Base-by-base conservation (phyloP, 1,140 invertebrate species). In the Doryteuthis pealeii region DNA sequence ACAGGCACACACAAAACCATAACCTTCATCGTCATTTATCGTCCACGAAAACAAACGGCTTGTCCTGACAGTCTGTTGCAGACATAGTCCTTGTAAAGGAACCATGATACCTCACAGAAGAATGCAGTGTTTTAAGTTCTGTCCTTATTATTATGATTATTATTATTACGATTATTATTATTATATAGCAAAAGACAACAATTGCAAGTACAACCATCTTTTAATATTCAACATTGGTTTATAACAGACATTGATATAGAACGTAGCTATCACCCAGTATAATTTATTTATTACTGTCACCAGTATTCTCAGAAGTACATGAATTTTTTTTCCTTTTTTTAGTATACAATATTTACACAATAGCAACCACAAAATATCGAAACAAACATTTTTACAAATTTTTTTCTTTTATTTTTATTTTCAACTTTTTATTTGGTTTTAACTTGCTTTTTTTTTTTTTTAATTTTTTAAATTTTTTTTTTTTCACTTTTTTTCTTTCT, bases 1-100 rank as follows among this genome's bases (percentile, higher is more conserved):
- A 94, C 83, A 87, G 91, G 5, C 93, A 94, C 87, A 90, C 90
- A 65, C 91, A 90, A 69, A 90, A 90, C 79, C 89, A 83, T 49
- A 83, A 82, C 76, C 74, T 85, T 67, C 84, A 86, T 76, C 28
- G 76, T 54, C 74, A 79, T 74, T 54, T 80, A 54, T 68, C 66
- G 32, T 68, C 66, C 66, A 68, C 31, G 32, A 68, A 68, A 68
- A 68, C 66, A 18, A 68, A 68, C 31, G 66, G 66, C 32, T 33
- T 68, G 18, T 68, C 66, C 32, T 68, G 66, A 68, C 66, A 68
- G 66, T 33, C 30, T 68, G 5, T 32, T 32, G 31, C n/a, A 32
- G 66, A 31, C 32, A 22, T 68, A 68, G 66, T 68, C 66, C 66
- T 68, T 33, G 28, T 30, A 32, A 68, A 68, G 66, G 66, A 68